Percentiles rank a stretch among this genome's conserved stretches.
Conservation (phyloP, 2,797 vertebrate genomes). For the Podarcis siculus region DNA sequence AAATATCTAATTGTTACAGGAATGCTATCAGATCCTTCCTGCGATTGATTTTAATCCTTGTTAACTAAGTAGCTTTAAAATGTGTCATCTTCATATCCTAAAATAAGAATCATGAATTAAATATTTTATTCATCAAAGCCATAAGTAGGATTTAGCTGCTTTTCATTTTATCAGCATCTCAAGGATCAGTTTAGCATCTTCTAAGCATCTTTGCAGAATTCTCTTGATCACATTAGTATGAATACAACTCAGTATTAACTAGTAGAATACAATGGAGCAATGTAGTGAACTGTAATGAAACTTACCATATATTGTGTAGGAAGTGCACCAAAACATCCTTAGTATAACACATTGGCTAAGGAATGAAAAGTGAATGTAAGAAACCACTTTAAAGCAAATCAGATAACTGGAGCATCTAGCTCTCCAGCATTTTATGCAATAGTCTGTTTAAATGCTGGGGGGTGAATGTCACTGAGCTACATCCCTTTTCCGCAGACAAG, state of each 20-base stretch:
- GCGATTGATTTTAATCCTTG: neutral
- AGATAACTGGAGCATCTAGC: neutral
- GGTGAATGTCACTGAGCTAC: neutral
- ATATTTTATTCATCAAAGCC: neutral
- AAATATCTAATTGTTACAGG: neutral
- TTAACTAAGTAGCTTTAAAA: neutral
- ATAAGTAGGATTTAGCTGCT: neutral
- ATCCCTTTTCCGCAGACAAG: neutral
- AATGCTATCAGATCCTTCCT: neutral
- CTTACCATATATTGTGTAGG: neutral
- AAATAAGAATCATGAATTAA: neutral
- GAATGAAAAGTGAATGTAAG: neutral
- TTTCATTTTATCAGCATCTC: conserved; percentile 3
- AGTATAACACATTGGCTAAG: neutral
- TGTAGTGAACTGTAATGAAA: neutral
- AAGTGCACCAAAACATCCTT: neutral
- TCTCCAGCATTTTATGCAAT: neutral
- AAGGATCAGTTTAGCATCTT: neutral
- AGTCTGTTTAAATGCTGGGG: neutral
- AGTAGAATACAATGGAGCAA: neutral
- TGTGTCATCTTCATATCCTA: neutral
- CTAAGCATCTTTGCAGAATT: neutral
- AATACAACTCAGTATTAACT: neutral
- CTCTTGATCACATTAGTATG: neutral
- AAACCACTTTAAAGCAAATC: neutral